Percentiles rank a stretch among this genome's conserved stretches.
These are phyloP conservation scores for Sebastes wilsoni DNA, from an alignment of 2,797 vertebrate genomes.

Conservation along the genomic window DNA sequence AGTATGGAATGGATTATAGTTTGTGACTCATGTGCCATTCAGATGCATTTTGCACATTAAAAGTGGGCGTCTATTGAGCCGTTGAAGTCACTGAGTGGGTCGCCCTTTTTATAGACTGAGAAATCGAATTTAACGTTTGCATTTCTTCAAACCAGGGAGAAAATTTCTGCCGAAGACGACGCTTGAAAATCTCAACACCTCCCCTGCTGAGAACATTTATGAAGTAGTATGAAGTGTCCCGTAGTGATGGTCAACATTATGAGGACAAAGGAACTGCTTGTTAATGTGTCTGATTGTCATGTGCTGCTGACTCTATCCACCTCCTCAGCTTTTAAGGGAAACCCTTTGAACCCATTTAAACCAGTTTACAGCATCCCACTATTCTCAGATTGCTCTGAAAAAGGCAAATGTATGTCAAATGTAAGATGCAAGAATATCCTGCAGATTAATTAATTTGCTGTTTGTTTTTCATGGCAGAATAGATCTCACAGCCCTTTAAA, in stretches of 20 bases:
- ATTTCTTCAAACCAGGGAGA: slow-evolving; percentile 52
- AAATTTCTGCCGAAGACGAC: neutral
- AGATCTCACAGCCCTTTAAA: neutral
- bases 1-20: slow-evolving; percentile 45
- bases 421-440: slow-evolving; percentile 2
- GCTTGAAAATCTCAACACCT: neutral
- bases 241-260: neutral
- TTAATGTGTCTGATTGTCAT: neutral
- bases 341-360: slow-evolving; percentile 2
- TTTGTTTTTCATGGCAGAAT: neutral
- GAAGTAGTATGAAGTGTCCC: slow-evolving; percentile 15
- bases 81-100: neutral
- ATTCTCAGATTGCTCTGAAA: neutral
- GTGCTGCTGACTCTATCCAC: neutral
- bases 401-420: neutral
- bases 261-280: neutral
- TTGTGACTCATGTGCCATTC: slow-evolving; percentile 26
- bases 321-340: neutral
- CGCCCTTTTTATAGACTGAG: neutral
- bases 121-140: neutral
- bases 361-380: neutral
- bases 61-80: neutral
- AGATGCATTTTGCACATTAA: slow-evolving; percentile 34
- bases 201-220: slow-evolving; percentile 51
- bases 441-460: neutral